A percentile compares a stretch with the other conserved stretches of the same genome.
Evolutionary conservation across 2,888 invertebrate genomes (phyloP).

Genomic region (Argyra leucocephala): DNA sequence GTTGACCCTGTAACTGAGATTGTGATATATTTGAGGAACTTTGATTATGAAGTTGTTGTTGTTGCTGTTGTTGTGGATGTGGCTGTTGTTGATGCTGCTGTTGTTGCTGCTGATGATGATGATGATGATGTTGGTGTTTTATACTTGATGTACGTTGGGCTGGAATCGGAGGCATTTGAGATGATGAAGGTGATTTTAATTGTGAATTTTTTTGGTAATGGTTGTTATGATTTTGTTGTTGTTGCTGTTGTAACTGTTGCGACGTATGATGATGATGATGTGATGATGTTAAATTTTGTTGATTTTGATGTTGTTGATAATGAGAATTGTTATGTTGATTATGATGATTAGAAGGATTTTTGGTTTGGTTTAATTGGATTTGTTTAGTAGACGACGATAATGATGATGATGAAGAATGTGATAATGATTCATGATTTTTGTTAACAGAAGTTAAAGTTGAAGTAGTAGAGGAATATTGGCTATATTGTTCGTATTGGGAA

Average conservation of each 20-base stretch:
- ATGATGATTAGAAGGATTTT: slow-evolving; percentile 33
- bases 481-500: slow-evolving; percentile 30
- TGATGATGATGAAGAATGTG: slow-evolving; percentile 29
- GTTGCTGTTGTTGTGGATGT: slow-evolving; percentile 24
- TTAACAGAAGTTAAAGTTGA: slow-evolving; percentile 35
- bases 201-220: slow-evolving; percentile 20
- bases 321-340: slow-evolving; percentile 36
- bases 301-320: too few species aligned
- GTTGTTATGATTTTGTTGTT: slow-evolving; percentile 19
- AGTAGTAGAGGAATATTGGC: background rate
- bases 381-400: slow-evolving; percentile 35
- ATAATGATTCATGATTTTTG: slow-evolving; percentile 35
- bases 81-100: slow-evolving; percentile 17
- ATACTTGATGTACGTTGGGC: slow-evolving; percentile 26
- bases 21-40: slow-evolving; percentile 29
- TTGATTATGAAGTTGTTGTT: slow-evolving; percentile 28
- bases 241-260: slow-evolving; percentile 23
- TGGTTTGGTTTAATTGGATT: slow-evolving; percentile 18
- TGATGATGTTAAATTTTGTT: slow-evolving; percentile 19
- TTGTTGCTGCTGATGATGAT: slow-evolving; percentile 8
- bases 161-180: slow-evolving; percentile 21
- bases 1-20: slow-evolving; percentile 22
- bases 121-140: slow-evolving; percentile 23
- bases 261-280: slow-evolving; percentile 26
- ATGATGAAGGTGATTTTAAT: slow-evolving; percentile 22